These are phyloP conservation scores for Dipodomys stephensi DNA, from an alignment of 2,113 vertebrate species.

Conservation along the genomic window DNA sequence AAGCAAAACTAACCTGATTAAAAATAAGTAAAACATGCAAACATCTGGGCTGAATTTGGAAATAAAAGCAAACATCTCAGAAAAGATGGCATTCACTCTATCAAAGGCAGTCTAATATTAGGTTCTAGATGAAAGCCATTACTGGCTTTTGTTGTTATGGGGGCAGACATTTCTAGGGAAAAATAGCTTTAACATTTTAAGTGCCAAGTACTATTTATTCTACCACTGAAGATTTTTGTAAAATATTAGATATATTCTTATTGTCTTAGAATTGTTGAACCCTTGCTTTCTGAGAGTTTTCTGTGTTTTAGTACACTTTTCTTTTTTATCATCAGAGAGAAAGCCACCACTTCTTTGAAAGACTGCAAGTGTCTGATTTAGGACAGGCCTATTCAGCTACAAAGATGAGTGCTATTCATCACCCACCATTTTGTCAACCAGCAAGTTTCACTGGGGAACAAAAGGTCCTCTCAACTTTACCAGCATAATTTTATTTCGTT, in stretches of 20 bases:
- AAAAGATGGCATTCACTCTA: not conserved
- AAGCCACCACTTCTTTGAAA: not conserved
- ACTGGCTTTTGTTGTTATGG: not conserved
- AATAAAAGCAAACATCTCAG: not conserved
- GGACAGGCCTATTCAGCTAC: not conserved
- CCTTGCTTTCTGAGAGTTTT: slow-evolving; percentile 4
- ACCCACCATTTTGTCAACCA: not conserved
- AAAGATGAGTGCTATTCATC: not conserved
- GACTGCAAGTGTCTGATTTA: not conserved
- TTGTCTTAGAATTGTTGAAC: slow-evolving; percentile 16
- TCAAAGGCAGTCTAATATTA: not conserved
- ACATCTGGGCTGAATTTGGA: not conserved
- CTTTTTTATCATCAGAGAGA: not conserved
- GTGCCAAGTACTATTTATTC: not conserved
- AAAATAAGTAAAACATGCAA: not conserved
- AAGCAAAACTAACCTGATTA: no score
- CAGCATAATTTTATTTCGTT: slow-evolving; percentile 4
- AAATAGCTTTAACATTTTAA: slow-evolving; percentile 18
- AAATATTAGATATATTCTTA: not conserved
- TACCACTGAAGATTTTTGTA: not conserved
- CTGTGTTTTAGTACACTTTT: slow-evolving; percentile 24
- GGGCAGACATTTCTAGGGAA: slow-evolving; percentile 49
- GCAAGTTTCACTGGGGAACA: not conserved
- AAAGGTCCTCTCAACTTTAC: not conserved
- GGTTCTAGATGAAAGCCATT: slow-evolving; percentile 29